These are phyloP conservation scores for Chrysomela aeneicollis DNA, from an alignment of 2,888 invertebrate genomes.

Conservation along the genomic window DNA sequence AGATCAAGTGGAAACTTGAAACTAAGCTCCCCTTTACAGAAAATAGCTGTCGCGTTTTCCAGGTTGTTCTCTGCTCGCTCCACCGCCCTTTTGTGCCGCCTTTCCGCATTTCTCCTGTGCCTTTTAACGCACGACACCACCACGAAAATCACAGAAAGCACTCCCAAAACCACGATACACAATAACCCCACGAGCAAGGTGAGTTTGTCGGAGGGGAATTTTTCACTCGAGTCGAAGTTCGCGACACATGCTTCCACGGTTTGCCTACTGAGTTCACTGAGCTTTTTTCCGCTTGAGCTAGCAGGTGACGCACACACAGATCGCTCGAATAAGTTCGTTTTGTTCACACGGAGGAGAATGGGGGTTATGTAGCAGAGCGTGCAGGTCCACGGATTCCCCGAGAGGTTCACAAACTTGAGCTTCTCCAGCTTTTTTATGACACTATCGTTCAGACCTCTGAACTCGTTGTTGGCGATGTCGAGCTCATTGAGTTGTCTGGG, in stretches of 20 bases:
- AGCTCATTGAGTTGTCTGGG: conserved; percentile 69
- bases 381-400: conserved; percentile 75
- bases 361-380: conserved; percentile 70
- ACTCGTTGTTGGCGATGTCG: conserved; percentile 77
- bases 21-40: conserved; percentile 64
- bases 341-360: conserved; percentile 67
- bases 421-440: conserved; percentile 68
- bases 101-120: conserved; percentile 68
- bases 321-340: conserved; percentile 65
- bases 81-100: conserved; percentile 52
- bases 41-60: conserved; percentile 59
- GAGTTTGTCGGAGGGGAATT: conserved; percentile 57
- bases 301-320: conserved; percentile 69
- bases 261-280: conserved; percentile 57
- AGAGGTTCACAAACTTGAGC: conserved; percentile 65
- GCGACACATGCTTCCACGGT: conserved; percentile 62
- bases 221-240: conserved; percentile 60
- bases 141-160: conserved; percentile 61
- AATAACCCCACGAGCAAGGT: conserved; percentile 64
- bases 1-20: conserved; percentile 67
- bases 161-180: conserved; percentile 62
- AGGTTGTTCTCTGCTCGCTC: conserved; percentile 50
- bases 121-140: conserved; percentile 74
- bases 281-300: conserved; percentile 62
- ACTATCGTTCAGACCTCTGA: conserved; percentile 69